Evolutionary conservation across 2,797 vertebrate species (phyloP).

Genomic region (Hippocampus kuda): DNA sequence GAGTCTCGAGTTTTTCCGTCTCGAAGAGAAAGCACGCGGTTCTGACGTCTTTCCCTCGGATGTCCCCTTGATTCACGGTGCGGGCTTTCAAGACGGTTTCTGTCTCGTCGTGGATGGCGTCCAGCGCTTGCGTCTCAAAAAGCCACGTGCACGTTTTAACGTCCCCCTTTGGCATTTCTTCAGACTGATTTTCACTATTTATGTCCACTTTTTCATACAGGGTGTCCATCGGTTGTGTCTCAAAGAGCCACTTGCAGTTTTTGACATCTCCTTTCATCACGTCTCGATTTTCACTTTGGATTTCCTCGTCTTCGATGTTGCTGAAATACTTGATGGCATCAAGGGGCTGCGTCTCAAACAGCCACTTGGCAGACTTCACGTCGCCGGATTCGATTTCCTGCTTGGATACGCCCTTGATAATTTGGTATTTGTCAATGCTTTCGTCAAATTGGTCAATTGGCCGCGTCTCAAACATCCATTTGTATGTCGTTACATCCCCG

Average conservation of each 20-base stretch:
- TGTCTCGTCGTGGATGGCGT: constrained; percentile 71
- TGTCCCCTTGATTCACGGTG: constrained; percentile 75
- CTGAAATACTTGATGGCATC: constrained; percentile 85
- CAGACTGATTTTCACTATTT: constrained; percentile 45
- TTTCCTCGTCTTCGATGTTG: constrained; percentile 75
- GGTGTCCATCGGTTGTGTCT: constrained; percentile 83
- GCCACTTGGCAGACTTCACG: constrained; percentile 89
- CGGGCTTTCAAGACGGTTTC: constrained; percentile 65
- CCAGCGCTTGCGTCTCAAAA: constrained; percentile 85
- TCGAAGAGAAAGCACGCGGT: constrained; percentile 82
- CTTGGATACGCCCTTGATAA: constrained; percentile 88
- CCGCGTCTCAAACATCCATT: constrained; percentile 92
- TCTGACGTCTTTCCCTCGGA: constrained; percentile 80
- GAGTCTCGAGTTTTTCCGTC: constrained; percentile 78
- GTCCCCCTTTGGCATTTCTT: constrained; percentile 76
- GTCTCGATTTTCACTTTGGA: constrained; percentile 52
- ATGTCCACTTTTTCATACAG: constrained; percentile 74
- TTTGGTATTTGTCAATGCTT: constrained; percentile 75
- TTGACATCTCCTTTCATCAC: constrained; percentile 82
- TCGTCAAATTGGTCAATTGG: constrained; percentile 87
- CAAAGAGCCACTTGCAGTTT: constrained; percentile 88
- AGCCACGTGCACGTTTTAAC: constrained; percentile 87
- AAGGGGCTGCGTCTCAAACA: constrained; percentile 92
- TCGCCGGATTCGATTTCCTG: constrained; percentile 83
- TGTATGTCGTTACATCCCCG: constrained; percentile 81